Base-by-base conservation (phyloP, 1,140 invertebrate genomes). In the Bombus ignitus region DNA sequence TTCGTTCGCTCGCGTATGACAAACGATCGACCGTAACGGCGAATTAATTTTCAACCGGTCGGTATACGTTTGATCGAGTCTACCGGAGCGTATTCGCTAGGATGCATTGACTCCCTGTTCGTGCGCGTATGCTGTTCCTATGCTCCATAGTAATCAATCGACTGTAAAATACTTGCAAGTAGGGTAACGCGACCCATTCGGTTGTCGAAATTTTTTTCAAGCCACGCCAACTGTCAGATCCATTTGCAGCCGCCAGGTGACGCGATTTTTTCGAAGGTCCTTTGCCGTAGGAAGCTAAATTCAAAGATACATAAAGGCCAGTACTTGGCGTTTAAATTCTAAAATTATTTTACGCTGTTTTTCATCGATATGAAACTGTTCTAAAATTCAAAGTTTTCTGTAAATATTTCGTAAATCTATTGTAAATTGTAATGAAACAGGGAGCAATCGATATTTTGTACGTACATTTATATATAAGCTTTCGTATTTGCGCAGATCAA, bases 11-110 rank as follows among this genome's bases (percentile, higher is more conserved):
- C 81, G 85, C 65, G 81, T 77, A 83, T 89, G 88, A 89, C 88
- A 83, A 89, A 89, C 77, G 88, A 83, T 77, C 84, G 35, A 18
- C 72, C 84, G 70, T 87, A 87, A 83, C 85, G 76, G 89, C 70
- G 88, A 89, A 89, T 89, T 87, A 89, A 87, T 77, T 89, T 81
- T 44, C 22, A 78, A 80, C 59, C 57, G 87, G 76, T 71, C 84
- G 80, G 85, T 65, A 25, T 89, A 80, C 84, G 80, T 89, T 89
- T 81, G 87, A 89, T 89, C 35, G 85, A 89, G 72, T 86, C 84
- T 77, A 83, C 35, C 80, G 75, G 28, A 89, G 47, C 87, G 87
- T 89, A 76, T 76, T 53, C 74, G 79, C 70, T 75, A 86, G 77
- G 83, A 89, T 77, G 87, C 76, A 87, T 89, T n/a, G 44, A 89